Evolutionary conservation across 2,888 invertebrate genomes (phyloP).

Genomic region (Aromia moschata): DNA sequence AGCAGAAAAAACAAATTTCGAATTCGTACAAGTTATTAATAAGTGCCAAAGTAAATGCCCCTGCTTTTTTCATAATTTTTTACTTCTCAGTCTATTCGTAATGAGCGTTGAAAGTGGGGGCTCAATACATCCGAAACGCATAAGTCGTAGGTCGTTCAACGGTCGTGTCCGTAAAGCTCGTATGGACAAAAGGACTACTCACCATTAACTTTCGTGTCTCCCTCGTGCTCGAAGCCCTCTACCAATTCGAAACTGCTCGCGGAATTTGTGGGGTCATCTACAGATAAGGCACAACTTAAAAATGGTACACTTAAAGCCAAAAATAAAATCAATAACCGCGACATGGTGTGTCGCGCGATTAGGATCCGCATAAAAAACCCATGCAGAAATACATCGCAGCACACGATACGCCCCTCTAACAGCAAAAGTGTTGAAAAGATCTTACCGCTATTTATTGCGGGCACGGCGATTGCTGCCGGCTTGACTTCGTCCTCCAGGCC

Average conservation of each 20-base stretch:
- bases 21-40: too few species aligned
- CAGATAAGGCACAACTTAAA: constrained; percentile 55
- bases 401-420: constrained; percentile 39
- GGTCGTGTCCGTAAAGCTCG: too few species aligned
- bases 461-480: constrained; percentile 58
- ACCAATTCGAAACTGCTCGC: constrained; percentile 77
- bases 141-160: too few species aligned
- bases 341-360: too few species aligned
- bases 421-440: constrained; percentile 26
- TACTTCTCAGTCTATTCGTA: too few species aligned
- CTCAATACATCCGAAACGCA: too few species aligned
- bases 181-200: constrained; percentile 43
- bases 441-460: constrained; percentile 57
- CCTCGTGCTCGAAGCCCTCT: constrained; percentile 67
- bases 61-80: too few species aligned
- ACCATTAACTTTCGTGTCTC: constrained; percentile 48
- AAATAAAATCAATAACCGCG: constrained; percentile 35
- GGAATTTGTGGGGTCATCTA: constrained; percentile 65
- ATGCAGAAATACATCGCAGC: too few species aligned
- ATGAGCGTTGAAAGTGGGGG: too few species aligned
- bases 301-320: constrained; percentile 40
- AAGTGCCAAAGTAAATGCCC: too few species aligned
- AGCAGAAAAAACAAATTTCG: too few species aligned
- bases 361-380: too few species aligned
- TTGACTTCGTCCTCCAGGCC: constrained; percentile 87